Evolutionary conservation across 2,797 vertebrate species (phyloP).

Genomic region (Myotis vivesi): DNA sequence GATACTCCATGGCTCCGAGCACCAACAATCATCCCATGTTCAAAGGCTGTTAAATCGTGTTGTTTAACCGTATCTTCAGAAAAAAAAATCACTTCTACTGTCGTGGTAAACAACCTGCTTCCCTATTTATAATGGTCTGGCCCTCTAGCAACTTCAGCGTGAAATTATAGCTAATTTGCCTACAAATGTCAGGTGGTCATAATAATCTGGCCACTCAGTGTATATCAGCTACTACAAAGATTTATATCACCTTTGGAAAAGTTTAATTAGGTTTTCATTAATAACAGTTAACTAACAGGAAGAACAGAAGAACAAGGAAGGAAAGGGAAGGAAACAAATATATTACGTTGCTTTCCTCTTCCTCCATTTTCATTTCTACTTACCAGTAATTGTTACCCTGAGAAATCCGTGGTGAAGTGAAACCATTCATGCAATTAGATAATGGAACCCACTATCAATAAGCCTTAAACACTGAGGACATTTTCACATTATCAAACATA

Average conservation of each 20-base stretch:
- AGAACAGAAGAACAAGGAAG: background rate
- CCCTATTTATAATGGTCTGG: no score
- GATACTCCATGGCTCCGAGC: no score
- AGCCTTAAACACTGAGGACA: background rate
- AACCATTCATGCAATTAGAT: conserved; percentile 18
- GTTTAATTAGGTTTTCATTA: background rate
- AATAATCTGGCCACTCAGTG: no score
- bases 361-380: conserved; percentile 26
- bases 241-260: background rate
- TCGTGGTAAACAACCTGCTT: no score
- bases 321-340: background rate
- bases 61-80: no score
- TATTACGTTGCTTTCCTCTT: background rate
- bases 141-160: no score
- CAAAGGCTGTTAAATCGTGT: no score
- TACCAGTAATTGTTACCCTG: background rate
- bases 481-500: background rate
- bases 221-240: background rate
- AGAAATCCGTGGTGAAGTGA: conserved; percentile 22
- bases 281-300: background rate
- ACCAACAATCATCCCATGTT: no score
- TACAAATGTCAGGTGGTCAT: no score
- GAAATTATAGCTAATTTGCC: no score
- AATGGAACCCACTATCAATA: conserved; percentile 22
- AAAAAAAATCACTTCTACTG: no score